Conservation (phyloP, 2,888 invertebrate species). For the Melieria crassipennis region DNA sequence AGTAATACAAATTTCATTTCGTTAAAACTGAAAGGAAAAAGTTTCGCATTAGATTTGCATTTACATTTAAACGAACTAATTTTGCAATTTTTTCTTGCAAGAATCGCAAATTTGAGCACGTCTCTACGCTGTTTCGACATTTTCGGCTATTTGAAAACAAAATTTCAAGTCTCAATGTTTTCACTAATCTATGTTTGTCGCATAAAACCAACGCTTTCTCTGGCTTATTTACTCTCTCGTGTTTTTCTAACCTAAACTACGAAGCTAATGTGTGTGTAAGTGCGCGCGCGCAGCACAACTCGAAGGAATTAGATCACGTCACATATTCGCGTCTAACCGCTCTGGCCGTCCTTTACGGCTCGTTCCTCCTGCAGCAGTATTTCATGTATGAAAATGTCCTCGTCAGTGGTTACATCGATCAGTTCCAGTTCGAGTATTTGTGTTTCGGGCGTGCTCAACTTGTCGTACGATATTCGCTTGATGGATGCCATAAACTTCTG, state of each 20-base stretch:
- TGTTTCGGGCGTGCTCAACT: conserved; percentile 71
- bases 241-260: not conserved
- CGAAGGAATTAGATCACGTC: not conserved
- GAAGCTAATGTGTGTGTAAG: not conserved
- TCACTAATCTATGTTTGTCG: not conserved
- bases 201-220: not conserved
- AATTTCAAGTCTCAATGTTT: not conserved
- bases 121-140: not conserved
- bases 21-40: too few relatives aligned
- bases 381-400: conserved; percentile 75
- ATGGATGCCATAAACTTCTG: conserved; percentile 77
- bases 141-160: not conserved
- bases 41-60: too few relatives aligned
- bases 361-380: conserved; percentile 73
- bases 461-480: conserved; percentile 72
- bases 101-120: not conserved
- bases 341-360: conserved; percentile 59
- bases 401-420: conserved; percentile 75
- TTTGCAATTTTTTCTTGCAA: too few relatives aligned
- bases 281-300: not conserved
- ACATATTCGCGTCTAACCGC: not conserved
- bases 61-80: too few relatives aligned
- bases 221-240: too few relatives aligned
- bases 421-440: conserved; percentile 74
- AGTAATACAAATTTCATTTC: too few relatives aligned